Base-by-base conservation (phyloP, 2,888 invertebrate species). In the Aphodius granarius region DNA sequence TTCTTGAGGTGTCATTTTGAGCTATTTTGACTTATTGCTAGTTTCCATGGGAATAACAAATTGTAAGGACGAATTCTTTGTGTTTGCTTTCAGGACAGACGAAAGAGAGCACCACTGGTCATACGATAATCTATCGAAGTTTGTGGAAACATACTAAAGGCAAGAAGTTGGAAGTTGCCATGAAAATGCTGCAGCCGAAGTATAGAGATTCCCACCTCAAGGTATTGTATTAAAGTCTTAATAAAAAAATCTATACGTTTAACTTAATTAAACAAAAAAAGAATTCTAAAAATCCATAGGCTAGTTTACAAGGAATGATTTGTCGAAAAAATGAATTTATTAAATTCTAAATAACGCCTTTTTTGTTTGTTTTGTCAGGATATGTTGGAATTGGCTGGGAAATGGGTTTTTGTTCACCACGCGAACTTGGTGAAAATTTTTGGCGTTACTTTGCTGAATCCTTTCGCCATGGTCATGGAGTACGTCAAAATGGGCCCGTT, bases 391-490 rank as follows among this genome's bases (percentile, higher is more conserved):
- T 86, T 95, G 79, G 92, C 94, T 0, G 93, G 94, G 64, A 92
- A 92, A 80, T 96, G 95, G 94, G 92, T 93, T 66, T 92, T 93
- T 81, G 89, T 96, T 79, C 92, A 93, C 83, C 94, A 94, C 0
- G 91, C 91, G 74, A 91, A 94, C 3, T 90, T 96, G 82, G 93
- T 96, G 0, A 91, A 94, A 78, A 85, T 96, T 74, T 94, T 93
- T 83, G 97, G 95, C 0, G 89, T 95, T 62, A 94, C 95, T 0
- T 88, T 95, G 63, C 91, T 91, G 76, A 92, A 92, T 76, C 94
- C 95, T 3, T 92, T 95, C 22, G 93, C 96, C 0, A 91, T 97
- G 88, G 92, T 97, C 18, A 89, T 95, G 81, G 97, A 97, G 86
- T 93, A 94, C 85, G 89, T 96, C 66, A 91, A 92, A 5, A 89